phyloP scores from a whole-genome alignment of 2,113 vertebrate species.

The Hydrolagus affinis region DNA sequence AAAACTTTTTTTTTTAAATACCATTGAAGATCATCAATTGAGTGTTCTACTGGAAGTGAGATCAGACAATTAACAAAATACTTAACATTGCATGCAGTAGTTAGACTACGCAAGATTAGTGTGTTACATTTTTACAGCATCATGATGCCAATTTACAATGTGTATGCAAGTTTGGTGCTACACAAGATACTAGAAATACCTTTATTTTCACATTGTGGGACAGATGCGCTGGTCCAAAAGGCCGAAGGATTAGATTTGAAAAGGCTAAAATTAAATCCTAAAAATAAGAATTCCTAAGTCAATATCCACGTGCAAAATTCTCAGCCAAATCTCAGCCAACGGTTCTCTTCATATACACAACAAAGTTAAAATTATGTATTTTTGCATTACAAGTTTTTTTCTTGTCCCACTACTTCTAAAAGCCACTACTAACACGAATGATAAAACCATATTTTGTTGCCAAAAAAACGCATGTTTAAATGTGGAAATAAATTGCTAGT shows the following conservation, averaged over 20 bases:
- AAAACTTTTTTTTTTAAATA: not conserved
- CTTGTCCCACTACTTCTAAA: not conserved
- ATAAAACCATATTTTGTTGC: too few relatives aligned
- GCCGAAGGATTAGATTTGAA: constrained; percentile 99
- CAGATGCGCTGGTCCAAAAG: constrained; percentile 88
- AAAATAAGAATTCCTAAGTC: constrained; percentile 61
- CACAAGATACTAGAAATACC: constrained; percentile 65
- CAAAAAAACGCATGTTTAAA: too few relatives aligned
- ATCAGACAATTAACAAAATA: too few relatives aligned
- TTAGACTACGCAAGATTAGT: not conserved
- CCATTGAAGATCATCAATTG: not conserved
- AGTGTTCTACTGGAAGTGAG: not conserved
- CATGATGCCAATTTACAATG: not conserved
- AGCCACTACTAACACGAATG: not conserved
- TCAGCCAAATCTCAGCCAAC: not conserved
- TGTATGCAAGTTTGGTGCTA: constrained; percentile 2
- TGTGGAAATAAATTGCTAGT: too few relatives aligned
- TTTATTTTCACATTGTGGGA: constrained; percentile 75
- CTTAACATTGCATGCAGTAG: not conserved
- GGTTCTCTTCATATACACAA: not conserved
- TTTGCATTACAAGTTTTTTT: not conserved
- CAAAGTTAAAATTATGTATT: not conserved
- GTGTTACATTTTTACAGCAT: not conserved
- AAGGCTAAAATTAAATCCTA: constrained; percentile 98
- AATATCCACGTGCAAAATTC: constrained; percentile 25